Conservation (phyloP, 1,140 invertebrate species). For the Dreissena polymorpha region DNA sequence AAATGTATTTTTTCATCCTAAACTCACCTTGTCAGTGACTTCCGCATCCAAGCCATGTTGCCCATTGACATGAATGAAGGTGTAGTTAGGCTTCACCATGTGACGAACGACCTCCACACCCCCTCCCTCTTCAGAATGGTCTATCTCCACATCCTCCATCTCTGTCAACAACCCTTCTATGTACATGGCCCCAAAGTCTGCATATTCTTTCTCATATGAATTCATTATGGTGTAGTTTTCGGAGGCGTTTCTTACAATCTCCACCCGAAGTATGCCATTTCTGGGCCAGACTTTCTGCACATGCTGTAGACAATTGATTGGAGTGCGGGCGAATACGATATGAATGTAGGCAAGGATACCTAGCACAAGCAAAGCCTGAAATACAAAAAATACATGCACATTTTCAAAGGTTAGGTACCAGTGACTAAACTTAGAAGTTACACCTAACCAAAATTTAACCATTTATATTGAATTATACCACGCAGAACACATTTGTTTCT, state of each 20-base stretch:
- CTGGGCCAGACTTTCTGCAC: slow-evolving; percentile 94
- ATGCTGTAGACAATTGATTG: slow-evolving; percentile 95
- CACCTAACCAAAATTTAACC: no score
- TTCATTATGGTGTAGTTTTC: slow-evolving; percentile 77
- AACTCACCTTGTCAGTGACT: not conserved
- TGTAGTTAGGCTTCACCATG: not conserved
- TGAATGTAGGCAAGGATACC: slow-evolving; percentile 97
- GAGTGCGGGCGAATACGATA: slow-evolving; percentile 94
- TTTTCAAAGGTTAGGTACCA: not conserved
- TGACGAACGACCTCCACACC: not conserved
- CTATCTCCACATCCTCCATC: slow-evolving; percentile 1
- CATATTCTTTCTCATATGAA: slow-evolving; percentile 78
- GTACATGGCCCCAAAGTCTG: slow-evolving; percentile 64
- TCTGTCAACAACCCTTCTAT: slow-evolving; percentile 53
- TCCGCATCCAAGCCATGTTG: slow-evolving; percentile 24
- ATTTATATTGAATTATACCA: no score
- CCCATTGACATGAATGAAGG: not conserved
- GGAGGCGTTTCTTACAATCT: slow-evolving; percentile 89
- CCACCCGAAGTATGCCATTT: slow-evolving; percentile 97
- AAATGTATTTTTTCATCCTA: no score
- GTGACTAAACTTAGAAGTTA: not conserved
- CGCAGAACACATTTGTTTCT: no score
- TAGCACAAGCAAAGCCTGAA: slow-evolving; percentile 91
- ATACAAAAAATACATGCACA: slow-evolving; percentile 57
- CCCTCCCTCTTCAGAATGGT: not conserved